Evolutionary conservation across 2,888 invertebrate species (phyloP), one percentile per base, ranked within the genome.

Genomic region (Autographa pulchrina): DNA sequence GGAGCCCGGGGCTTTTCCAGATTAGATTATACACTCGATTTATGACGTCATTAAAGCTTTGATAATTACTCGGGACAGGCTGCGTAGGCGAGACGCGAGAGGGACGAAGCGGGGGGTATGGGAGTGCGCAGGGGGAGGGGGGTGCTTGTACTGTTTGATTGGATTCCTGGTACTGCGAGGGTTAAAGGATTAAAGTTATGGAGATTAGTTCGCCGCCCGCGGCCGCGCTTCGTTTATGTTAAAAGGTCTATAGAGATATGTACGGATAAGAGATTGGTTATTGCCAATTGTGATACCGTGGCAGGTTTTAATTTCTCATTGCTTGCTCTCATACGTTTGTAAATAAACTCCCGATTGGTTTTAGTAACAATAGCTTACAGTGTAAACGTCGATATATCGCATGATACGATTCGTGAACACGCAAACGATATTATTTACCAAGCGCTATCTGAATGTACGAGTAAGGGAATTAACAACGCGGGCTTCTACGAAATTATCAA

Each of bases 1-100:
- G 94, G 94, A 95, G 94, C 95, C 92, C 94, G 94, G 96, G 95
- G 96, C 96, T 96, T 96, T 96, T 95, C 96, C 96, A 96, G 96
- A 96, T 96, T 96, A 96, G 96, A 96, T 96, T 96, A 96, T 96
- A 96, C 95, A 95, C 93, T 94, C 94, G 96, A 96, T 96, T 96
- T 96, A 96, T 96, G 96, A 93, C 89, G 96, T 96, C 96, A 96
- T 96, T 96, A 96, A 96, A 96, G 96, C 96, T 95, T 95, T 96
- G 96, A 96, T 96, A 96, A 96, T 96, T 96, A 96, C 96, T 96
- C 95, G 96, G 96, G 96, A 96, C 96, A 96, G 94, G 93, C 96
- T 96, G 96, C 93, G 95, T 95, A 94, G 94, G 94, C 93, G 93
- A 93, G 87, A 86, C 85, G 85, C 81, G 84, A 89, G 88, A 86